A percentile compares a stretch with the other conserved stretches of the same genome.
These are phyloP conservation scores for Neoniphon sammara DNA, from an alignment of 2,797 vertebrate species.

Conservation along the genomic window DNA sequence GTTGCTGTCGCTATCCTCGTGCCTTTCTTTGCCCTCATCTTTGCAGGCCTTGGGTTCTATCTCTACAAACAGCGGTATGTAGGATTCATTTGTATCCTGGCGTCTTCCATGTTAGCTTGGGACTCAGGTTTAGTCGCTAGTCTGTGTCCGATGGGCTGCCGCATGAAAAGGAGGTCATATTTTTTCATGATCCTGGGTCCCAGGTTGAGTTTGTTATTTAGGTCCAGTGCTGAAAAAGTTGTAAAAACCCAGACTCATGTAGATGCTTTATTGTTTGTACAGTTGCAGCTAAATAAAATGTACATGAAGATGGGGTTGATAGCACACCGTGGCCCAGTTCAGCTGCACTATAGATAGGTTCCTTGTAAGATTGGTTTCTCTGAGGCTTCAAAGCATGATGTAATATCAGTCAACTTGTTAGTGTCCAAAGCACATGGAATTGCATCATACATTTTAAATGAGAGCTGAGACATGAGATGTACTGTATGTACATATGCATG, in stretches of 20 bases:
- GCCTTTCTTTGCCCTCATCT: slow-evolving; percentile 99
- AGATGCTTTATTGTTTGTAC: slow-evolving; percentile 22
- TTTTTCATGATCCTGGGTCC: slow-evolving; percentile 12
- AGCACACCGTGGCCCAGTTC: slow-evolving; percentile 49
- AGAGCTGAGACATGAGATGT: slow-evolving; percentile 16
- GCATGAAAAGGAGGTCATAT: slow-evolving; percentile 12
- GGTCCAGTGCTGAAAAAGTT: slow-evolving; percentile 24
- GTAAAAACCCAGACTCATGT: slow-evolving; percentile 29
- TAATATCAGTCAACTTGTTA: slow-evolving; percentile 55
- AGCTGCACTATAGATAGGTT: slow-evolving; percentile 33
- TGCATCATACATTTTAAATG: slow-evolving; percentile 43
- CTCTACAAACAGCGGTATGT: slow-evolving; percentile 96
- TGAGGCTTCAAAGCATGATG: slow-evolving; percentile 67
- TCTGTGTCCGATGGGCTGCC: slow-evolving; percentile 13
- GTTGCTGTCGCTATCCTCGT: slow-evolving; percentile 98
- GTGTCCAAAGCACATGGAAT: slow-evolving; percentile 29
- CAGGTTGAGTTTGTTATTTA: slow-evolving; percentile 25
- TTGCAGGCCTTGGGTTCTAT: slow-evolving; percentile 98
- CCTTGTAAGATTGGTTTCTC: slow-evolving; percentile 37
- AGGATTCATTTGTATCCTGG: neutral
- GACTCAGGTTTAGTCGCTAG: slow-evolving; percentile 7
- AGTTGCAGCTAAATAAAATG: slow-evolving; percentile 46
- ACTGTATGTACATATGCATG: neutral
- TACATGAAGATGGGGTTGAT: slow-evolving; percentile 30
- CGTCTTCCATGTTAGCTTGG: neutral